Evolutionary conservation across 2,888 invertebrate species (phyloP).

Genomic region (Autographa pulchrina): DNA sequence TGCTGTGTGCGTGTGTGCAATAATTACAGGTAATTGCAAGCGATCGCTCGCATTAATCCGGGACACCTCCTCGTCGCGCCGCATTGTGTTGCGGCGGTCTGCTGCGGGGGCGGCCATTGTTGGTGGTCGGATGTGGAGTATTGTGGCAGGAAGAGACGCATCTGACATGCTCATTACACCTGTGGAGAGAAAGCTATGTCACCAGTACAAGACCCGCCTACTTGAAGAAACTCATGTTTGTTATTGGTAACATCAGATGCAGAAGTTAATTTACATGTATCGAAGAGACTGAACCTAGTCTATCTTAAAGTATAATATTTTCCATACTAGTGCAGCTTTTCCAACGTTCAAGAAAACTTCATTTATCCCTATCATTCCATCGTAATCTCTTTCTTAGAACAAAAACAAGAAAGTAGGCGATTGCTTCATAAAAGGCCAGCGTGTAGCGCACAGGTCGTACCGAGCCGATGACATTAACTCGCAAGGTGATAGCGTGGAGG

Average conservation of each 20-base stretch:
- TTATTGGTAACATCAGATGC: too few species aligned
- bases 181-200: too few species aligned
- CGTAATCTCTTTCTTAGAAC: constrained; percentile 36
- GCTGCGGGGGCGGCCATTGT: neutral
- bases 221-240: too few species aligned
- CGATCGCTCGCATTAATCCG: constrained; percentile 26
- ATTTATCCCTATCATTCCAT: constrained; percentile 20
- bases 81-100: neutral
- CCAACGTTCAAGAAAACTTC: constrained; percentile 7
- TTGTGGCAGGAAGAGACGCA: too few species aligned
- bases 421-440: constrained; percentile 26
- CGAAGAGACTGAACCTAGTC: neutral
- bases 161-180: too few species aligned
- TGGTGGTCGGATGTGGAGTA: too few species aligned
- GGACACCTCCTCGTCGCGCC: constrained; percentile 17
- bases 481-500: constrained; percentile 34
- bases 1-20: constrained; percentile 15
- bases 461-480: constrained; percentile 43
- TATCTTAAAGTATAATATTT: neutral
- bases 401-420: constrained; percentile 30
- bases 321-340: neutral
- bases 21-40: constrained; percentile 25
- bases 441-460: constrained; percentile 13
- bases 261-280: too few species aligned
- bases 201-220: too few species aligned